phyloP scores from a whole-genome alignment of 2,888 invertebrate species.

The Nysson spinosus region DNA sequence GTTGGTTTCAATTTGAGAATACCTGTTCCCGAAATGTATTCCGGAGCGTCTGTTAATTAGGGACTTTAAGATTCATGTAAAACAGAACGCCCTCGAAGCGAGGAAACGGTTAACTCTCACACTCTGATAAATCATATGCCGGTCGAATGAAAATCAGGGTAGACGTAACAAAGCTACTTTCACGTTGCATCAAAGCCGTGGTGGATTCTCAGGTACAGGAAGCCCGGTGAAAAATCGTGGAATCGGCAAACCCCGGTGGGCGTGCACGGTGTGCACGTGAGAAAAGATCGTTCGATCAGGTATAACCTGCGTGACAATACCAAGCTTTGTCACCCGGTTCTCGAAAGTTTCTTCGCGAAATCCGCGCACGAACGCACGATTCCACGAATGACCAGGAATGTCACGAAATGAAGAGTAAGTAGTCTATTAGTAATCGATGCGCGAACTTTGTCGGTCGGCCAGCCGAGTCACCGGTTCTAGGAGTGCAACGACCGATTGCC shows the following conservation, averaged over 20 bases:
- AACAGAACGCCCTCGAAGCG: no score
- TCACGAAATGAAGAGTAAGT: slow-evolving; percentile 58
- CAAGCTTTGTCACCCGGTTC: no score
- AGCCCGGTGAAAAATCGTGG: background rate
- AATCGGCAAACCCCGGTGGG: slow-evolving; percentile 25
- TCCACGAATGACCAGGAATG: slow-evolving; percentile 50
- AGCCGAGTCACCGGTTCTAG: slow-evolving; percentile 14
- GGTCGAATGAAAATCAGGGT: no score
- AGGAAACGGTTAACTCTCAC: no score
- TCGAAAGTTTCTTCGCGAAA: slow-evolving; percentile 22
- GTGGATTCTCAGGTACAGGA: no score
- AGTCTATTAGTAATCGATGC: slow-evolving; percentile 64
- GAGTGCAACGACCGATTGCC: slow-evolving; percentile 59
- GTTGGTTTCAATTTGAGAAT: slow-evolving; percentile 20
- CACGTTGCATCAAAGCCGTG: no score
- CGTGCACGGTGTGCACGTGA: slow-evolving; percentile 27
- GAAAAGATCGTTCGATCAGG: slow-evolving; percentile 30
- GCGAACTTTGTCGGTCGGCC: slow-evolving; percentile 53
- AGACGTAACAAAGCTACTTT: no score
- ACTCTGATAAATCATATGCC: no score
- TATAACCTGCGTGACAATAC: background rate
- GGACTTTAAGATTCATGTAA: background rate
- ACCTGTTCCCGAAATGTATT: slow-evolving; percentile 12
- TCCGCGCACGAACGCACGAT: slow-evolving; percentile 42
- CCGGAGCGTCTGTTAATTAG: slow-evolving; percentile 14